Evolutionary conservation across 2,113 vertebrate species (phyloP), one percentile per base, ranked within the genome.

Genomic region (Murina feae): DNA sequence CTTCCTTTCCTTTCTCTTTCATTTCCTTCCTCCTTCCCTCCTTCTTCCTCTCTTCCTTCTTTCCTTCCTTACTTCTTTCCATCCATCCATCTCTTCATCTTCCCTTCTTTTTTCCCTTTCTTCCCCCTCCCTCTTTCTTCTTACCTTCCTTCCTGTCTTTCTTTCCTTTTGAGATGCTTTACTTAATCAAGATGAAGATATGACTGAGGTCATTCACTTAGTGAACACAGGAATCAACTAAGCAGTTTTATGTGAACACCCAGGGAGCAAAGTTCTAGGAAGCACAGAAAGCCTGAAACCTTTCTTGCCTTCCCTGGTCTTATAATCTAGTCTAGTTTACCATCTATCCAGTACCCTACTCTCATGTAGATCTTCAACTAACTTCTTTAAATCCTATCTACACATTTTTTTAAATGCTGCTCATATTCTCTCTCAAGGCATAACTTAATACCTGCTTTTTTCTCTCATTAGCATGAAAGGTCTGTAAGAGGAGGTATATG

Each of bases 151-250:
- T 3, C 17, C 37, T 49, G 44, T 11, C 16, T 7, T 58, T 65
- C 23, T 58, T 94, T 76, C 23, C n/a, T 66, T 94, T 53, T 76
- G 51, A 92, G 72, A 28, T 83, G 53, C 35, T 37, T 74, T n/a
- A 78, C 4, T 12, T 63, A 23, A 55, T 39, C 30, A 80, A 53
- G 55, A 25, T 53, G 47, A 91, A 68, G n/a, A 47, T 51, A 35
- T 75, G 18, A 9, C 69, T 47, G 55, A 78, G 44, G 17, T 71
- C 68, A 35, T 71, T 81, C 55, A 9, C 72, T 65, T 69, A 28
- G 25, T 74, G 53, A 88, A 58, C 37, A 25, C 4, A 55, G 68
- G 68, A 21, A 53, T 16, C 12, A 1, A 10, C 69, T 17, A 39
- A 1, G 16, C 42, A 55, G 30, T 30, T 91, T 9, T 30, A 30